Evolutionary conservation across 2,113 vertebrate species (phyloP), one percentile per base, ranked within the genome.

Genomic region (Desmodus rotundus): DNA sequence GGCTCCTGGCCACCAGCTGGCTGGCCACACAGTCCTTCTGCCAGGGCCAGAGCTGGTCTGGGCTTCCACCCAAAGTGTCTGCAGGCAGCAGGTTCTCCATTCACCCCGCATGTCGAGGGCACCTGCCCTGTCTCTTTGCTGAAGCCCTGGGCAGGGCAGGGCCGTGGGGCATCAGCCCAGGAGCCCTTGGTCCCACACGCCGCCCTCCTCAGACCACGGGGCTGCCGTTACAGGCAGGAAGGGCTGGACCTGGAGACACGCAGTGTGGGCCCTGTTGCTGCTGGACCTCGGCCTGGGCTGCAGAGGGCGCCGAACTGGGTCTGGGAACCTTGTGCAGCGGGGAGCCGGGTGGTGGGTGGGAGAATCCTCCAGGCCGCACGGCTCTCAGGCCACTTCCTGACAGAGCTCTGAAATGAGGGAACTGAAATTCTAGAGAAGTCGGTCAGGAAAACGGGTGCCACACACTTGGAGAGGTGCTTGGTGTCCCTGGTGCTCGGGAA

Each of bases 221-320:
- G 54, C 38, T 24, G 15, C 26, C 10, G 50, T 11, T 31, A 15
- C 54, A 19, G 80, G 24, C 78, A 33, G 82, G 52, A 50, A 14
- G 3, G 5, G 7, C 78, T 58, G 58, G 36, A 2, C 24, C 9
- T 12, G 7, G 0, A 26, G n/a, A 14, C 0, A 15, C 0, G 3
- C 1, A 22, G 41, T 17, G 13, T 13, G 50, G 36, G 22, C 58
- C 86, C 33, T 1, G 14, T 56, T 5, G 65, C 36, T 74, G 28
- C 91, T n/a, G 38, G 41, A 41, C 20, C 45, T 20, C 8, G 1
- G 54, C 70, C 26, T 1, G 15, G 68, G 56, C 56, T 61, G 24
- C 56, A 61, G 56, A 61, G 56, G 56, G 56, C 4, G 9, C 56
- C 56, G 22, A 54, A 20, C 17, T 1, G 17, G 52, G 54, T 56